A percentile compares a stretch with the other conserved stretches of the same genome.
Conservation (phyloP, 2,113 vertebrate genomes). For the Leptobrachium leishanense region DNA sequence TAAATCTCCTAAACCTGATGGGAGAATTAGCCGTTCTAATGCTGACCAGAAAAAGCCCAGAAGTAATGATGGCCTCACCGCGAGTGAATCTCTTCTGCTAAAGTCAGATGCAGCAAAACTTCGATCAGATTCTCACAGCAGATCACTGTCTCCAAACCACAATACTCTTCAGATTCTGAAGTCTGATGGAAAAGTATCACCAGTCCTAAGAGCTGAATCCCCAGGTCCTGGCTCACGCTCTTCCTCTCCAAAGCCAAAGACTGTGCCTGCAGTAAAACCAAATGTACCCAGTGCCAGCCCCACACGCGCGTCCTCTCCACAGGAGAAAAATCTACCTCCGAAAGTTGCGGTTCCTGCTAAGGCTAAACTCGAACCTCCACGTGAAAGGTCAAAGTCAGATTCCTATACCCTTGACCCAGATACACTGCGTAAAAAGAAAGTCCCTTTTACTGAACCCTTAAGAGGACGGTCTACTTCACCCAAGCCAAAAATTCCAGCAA, state of each 20-base stretch:
- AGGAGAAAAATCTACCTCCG: slow-evolving; percentile 86
- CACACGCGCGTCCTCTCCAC: slow-evolving; percentile 81
- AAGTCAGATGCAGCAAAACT: slow-evolving; percentile 92
- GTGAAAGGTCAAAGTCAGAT: slow-evolving; percentile 96
- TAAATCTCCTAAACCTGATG: slow-evolving; percentile 82
- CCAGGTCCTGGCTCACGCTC: slow-evolving; percentile 88
- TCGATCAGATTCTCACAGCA: slow-evolving; percentile 92
- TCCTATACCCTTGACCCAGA: slow-evolving; percentile 96
- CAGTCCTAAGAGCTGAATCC: slow-evolving; percentile 84
- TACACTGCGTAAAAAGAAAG: slow-evolving; percentile 92
- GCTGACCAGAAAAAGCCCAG: slow-evolving; percentile 82
- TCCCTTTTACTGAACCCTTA: slow-evolving; percentile 88
- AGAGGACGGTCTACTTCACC: slow-evolving; percentile 94
- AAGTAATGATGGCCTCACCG: slow-evolving; percentile 79
- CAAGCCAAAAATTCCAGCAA: slow-evolving; percentile 85
- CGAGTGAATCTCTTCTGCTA: slow-evolving; percentile 89
- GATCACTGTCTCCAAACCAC: slow-evolving; percentile 95
- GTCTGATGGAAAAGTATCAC: slow-evolving; percentile 80
- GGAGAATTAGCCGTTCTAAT: slow-evolving; percentile 74
- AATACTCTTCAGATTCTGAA: slow-evolving; percentile 95
- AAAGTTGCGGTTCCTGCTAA: slow-evolving; percentile 84
- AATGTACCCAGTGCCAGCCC: slow-evolving; percentile 77
- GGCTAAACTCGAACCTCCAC: slow-evolving; percentile 88
- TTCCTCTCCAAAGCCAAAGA: slow-evolving; percentile 91
- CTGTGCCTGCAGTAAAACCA: slow-evolving; percentile 74